Evolutionary conservation across 2,113 vertebrate species (phyloP).

Genomic region (Butorides virescens): DNA sequence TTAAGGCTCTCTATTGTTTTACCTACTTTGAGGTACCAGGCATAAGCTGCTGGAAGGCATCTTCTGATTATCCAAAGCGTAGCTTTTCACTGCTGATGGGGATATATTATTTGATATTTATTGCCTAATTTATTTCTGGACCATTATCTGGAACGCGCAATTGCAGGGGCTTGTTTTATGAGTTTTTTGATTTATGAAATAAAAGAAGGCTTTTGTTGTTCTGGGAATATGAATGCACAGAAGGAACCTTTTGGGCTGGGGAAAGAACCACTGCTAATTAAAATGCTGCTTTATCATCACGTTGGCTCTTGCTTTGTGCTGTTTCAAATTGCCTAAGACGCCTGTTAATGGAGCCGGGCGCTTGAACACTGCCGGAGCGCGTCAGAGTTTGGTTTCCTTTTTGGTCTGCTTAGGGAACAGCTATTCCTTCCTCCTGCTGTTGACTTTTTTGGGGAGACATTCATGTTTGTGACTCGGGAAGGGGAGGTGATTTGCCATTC

Average conservation of each 20-base stretch:
- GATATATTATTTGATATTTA: conserved; percentile 45
- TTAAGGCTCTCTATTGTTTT: neutral
- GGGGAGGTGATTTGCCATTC: neutral
- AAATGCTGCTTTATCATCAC: conserved; percentile 49
- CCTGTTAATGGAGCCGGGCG: neutral
- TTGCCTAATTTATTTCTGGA: conserved; percentile 50
- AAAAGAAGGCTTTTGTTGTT: neutral
- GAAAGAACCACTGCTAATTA: conserved; percentile 41
- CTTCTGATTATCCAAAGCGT: neutral
- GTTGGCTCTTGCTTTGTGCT: conserved; percentile 34
- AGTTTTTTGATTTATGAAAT: conserved; percentile 34
- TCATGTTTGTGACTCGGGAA: neutral
- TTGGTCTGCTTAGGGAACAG: neutral
- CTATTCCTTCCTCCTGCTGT: neutral
- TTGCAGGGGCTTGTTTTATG: conserved; percentile 24
- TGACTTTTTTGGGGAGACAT: neutral
- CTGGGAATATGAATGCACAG: conserved; percentile 3
- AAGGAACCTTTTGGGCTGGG: conserved; percentile 32
- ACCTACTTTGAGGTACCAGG: neutral
- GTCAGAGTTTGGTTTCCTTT: neutral
- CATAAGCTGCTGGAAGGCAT: neutral
- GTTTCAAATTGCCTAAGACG: neutral
- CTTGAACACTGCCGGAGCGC: neutral
- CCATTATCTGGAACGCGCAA: conserved; percentile 31
- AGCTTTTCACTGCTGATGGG: conserved; percentile 33